Evolutionary conservation across 2,797 vertebrate genomes (phyloP), one percentile per base, ranked within the genome.

Genomic region (Borostomias antarcticus): DNA sequence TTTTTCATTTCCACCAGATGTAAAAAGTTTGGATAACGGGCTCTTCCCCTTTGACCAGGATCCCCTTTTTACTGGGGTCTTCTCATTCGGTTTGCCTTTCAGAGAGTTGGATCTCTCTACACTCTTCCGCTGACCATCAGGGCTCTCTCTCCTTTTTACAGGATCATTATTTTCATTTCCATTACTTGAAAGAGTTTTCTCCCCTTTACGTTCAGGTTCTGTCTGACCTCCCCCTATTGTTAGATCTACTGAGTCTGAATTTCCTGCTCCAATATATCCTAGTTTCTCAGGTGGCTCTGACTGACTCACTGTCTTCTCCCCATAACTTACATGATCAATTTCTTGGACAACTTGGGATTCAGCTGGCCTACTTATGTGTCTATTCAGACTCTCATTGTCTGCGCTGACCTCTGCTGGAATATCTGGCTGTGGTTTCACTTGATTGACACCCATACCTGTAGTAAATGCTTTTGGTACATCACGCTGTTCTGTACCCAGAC

Each of bases 21-120:
- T 81, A 62, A 93, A 93, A 32, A 93, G 82, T 71, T 89, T 92
- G 13, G 83, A 91, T 58, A 92, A 62, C 57, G 91, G 86, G 64
- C 85, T 91, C 73, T 87, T 92, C 32, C 89, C 86, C 82, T 89
- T 91, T 7, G 90, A 90, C 89, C 83, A 91, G 4, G 90, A 91
- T 54, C 86, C 88, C 52, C 83, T 77, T 77, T 82, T 87, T 5
- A 26, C 30, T 19, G 79, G 88, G 2, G 81, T 51, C 76, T 84
- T 89, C 25, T 88, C 86, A 19, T 23, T 9, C 13, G 62, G 74
- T 74, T 83, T 89, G 60, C 52, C 66, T 7, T 72, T 83, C 9
- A 74, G 58, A 67, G 73, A 80, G 66, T 74, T 79, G 60, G 70
- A 48, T 73, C 73, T 87, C 1, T 35, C 64, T 19, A 69, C n/a